Evolutionary conservation across 1,140 invertebrate species (phyloP).

Genomic region (Aphis gossypii): DNA sequence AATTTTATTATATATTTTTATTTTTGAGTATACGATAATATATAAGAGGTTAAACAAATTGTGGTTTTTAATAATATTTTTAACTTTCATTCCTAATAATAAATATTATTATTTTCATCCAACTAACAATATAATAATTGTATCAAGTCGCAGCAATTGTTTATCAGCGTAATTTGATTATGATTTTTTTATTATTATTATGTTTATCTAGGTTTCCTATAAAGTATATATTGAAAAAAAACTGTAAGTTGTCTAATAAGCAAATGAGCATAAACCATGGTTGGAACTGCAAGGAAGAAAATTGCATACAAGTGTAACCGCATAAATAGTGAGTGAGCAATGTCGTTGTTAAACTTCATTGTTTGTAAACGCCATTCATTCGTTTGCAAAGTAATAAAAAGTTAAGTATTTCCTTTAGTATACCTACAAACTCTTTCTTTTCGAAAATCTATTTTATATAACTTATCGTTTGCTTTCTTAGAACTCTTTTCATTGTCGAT

Average conservation of each 20-base stretch:
- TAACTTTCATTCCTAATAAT: not conserved
- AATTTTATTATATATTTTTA: not conserved
- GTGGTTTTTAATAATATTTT: not conserved
- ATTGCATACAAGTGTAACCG: not conserved
- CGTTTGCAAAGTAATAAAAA: conserved; percentile 24
- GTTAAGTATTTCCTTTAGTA: not conserved
- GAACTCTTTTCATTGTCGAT: not conserved
- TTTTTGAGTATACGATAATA: too few species aligned
- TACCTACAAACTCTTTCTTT: not conserved
- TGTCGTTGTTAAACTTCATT: conserved; percentile 1
- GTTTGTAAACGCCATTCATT: conserved; percentile 21
- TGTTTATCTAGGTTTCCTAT: not conserved
- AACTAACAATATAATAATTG: not conserved
- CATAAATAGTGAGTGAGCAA: not conserved
- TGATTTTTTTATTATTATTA: not conserved
- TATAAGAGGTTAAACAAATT: not conserved
- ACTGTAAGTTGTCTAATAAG: not conserved
- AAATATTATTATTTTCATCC: too few species aligned
- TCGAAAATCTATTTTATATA: not conserved
- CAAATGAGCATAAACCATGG: not conserved
- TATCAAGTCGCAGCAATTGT: not conserved
- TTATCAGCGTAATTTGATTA: not conserved
- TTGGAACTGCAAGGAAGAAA: not conserved
- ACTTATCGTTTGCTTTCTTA: not conserved
- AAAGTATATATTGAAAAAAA: too few species aligned